Percentiles rank a stretch among this genome's conserved stretches.
These are phyloP conservation scores for Lasaia peninsularis DNA, from an alignment of 1,140 invertebrate species.

Conservation along the genomic window DNA sequence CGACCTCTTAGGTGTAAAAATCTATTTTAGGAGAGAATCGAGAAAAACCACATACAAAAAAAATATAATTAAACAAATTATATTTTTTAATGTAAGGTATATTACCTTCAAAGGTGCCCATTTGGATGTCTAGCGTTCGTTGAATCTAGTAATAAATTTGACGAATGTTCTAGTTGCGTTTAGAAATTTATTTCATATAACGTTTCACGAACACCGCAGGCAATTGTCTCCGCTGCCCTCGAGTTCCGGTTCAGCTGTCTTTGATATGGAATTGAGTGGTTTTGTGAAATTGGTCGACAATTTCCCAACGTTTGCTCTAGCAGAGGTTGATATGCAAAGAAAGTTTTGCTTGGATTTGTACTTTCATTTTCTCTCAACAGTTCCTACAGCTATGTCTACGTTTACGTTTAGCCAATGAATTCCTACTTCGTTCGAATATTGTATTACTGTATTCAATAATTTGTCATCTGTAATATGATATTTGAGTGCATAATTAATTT, in stretches of 20 bases:
- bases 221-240: constrained; percentile 30
- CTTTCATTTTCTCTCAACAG: neutral
- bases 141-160: constrained; percentile 6
- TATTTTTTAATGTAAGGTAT: too few species aligned
- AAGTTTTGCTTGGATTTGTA: constrained; percentile 4
- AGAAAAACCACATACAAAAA: too few species aligned
- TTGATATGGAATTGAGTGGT: constrained; percentile 38
- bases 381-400: too few species aligned
- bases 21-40: too few species aligned
- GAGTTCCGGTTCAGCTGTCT: constrained; percentile 40
- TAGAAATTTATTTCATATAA: constrained; percentile 26
- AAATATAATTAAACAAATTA: too few species aligned
- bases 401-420: neutral
- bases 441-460: neutral
- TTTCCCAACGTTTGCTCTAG: constrained; percentile 24
- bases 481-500: too few species aligned
- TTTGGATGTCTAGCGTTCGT: neutral
- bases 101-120: neutral
- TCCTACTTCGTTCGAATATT: neutral
- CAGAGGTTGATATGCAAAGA: constrained; percentile 14
- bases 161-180: constrained; percentile 18
- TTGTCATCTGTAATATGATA: too few species aligned
- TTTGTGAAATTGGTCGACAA: constrained; percentile 32
- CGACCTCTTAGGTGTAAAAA: too few species aligned
- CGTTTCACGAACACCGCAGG: constrained; percentile 31